Base-by-base conservation (phyloP, 2,113 vertebrate species). In the Sprattus sprattus region DNA sequence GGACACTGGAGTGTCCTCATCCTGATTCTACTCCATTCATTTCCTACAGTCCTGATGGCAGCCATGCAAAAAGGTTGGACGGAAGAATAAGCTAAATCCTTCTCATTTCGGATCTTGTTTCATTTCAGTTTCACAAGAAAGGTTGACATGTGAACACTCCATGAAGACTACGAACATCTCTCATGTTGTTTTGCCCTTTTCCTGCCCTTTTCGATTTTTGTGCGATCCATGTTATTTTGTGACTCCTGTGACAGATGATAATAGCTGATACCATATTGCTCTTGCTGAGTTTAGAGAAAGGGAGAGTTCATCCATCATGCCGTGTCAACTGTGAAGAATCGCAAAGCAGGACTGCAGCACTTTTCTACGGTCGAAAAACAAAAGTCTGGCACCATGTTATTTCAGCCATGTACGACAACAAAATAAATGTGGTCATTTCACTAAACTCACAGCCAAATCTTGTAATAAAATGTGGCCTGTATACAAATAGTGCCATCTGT, bases 251-350 rank as follows among this genome's bases (percentile, higher is more conserved):
- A 78, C 71, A 81, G 47, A 49, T 64, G 39, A 81, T 45, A 28
- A 81, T 81, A 5, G 54, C 78, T 67, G 54, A 47, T 57, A 8
- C 28, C 25, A 44, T 39, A 28, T 20, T 32, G 44, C 64, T 81
- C 32, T 75, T 82, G 83, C 85, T 86, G 85, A 86, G 50, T 28
- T 10, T 60, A 60, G 80, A 67, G 75, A 46, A 81, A 49, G 84
- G 39, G 39, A 57, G 32, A 75, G 71, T 39, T 71, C 78, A 86
- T 88, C 85, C 45, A 84, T 86, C 49, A 85, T 25, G 15, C n/a
- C 45, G 75, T 32, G 50, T 81, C 84, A 85, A 20, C 4, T 54
- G 82, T 44, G 50, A 81, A 47, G 83, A 81, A 81, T 39, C 81
- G 45, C 57, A 45, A 32, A 54, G 71, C 52, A 47, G 47, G 39